Percentiles rank a stretch among this genome's conserved stretches.
phyloP scores from a whole-genome alignment of 2,113 vertebrate species.

The Ctenomys sociabilis region DNA sequence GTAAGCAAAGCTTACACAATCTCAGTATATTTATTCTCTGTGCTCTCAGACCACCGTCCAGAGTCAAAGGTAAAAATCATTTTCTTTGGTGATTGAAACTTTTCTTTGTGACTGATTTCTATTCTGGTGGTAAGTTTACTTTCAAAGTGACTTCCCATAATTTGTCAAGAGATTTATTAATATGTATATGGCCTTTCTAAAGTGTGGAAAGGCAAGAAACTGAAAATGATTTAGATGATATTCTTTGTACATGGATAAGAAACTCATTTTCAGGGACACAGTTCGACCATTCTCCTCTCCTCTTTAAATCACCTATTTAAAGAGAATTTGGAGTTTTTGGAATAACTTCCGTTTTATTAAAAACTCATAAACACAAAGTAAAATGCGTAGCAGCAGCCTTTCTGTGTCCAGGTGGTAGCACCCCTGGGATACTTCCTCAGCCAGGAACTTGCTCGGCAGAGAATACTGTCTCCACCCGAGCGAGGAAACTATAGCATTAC shows the following conservation, averaged over 20 bases:
- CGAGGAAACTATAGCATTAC: not conserved
- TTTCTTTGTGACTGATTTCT: constrained; percentile 34
- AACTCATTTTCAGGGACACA: not conserved
- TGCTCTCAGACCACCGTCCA: not conserved
- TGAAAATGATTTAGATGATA: constrained; percentile 1
- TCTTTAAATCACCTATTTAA: not conserved
- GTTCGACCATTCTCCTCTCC: not conserved
- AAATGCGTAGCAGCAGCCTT: not conserved
- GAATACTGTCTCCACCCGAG: not conserved
- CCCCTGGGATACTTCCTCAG: not conserved
- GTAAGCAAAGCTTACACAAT: not conserved
- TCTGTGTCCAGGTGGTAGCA: not conserved
- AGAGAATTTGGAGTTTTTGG: constrained; percentile 14
- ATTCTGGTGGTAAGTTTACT: not conserved
- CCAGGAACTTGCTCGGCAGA: not conserved
- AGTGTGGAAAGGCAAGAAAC: not conserved
- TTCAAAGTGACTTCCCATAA: constrained; percentile 38
- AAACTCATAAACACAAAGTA: constrained; percentile 4
- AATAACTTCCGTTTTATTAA: constrained; percentile 38
- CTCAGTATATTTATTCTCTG: not conserved
- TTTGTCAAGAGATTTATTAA: constrained; percentile 25
- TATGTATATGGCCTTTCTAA: not conserved
- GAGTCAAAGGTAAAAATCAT: not conserved
- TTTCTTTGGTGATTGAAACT: constrained; percentile 20
- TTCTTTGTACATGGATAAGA: not conserved